Evolutionary conservation across 1,140 invertebrate species (phyloP).

Genomic region (Meteorus sp.): DNA sequence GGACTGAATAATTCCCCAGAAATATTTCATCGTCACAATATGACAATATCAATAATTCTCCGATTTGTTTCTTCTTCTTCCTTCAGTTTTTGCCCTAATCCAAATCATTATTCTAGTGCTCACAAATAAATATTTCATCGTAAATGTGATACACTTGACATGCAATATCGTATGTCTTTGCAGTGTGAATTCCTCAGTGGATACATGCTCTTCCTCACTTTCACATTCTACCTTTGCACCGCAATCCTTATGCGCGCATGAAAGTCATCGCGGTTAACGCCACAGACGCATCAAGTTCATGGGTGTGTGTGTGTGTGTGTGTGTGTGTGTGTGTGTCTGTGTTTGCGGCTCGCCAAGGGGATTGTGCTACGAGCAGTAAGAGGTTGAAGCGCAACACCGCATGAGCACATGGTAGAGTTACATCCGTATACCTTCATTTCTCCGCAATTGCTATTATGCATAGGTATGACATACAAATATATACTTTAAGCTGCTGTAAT

Average conservation of each 20-base stretch:
- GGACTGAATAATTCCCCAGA: too few relatives aligned
- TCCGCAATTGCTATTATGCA: too few relatives aligned
- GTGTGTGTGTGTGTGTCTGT: slow-evolving; percentile 16
- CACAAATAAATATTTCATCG: background rate
- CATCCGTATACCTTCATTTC: background rate
- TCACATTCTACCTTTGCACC: too few relatives aligned
- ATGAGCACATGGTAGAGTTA: slow-evolving; percentile 8
- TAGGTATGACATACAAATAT: too few relatives aligned
- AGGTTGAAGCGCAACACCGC: slow-evolving; percentile 21
- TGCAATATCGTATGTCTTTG: slow-evolving; percentile 13
- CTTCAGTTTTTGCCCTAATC: too few relatives aligned
- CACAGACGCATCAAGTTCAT: slow-evolving; percentile 13
- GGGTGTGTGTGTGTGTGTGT: slow-evolving; percentile 15
- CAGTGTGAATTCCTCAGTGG: background rate
- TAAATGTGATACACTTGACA: background rate
- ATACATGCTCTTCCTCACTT: too few relatives aligned
- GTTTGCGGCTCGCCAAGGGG: slow-evolving; percentile 19
- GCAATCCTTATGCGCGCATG: too few relatives aligned
- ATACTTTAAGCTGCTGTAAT: background rate
- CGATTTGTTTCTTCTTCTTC: too few relatives aligned
- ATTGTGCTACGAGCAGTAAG: slow-evolving; percentile 6
- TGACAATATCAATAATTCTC: too few relatives aligned
- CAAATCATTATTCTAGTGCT: background rate
- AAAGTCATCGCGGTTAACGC: slow-evolving; percentile 16
- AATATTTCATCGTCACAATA: too few relatives aligned